A percentile compares a stretch with the other conserved stretches of the same genome.
Conservation (phyloP, 2,888 invertebrate species). For the Athalia rosae region DNA sequence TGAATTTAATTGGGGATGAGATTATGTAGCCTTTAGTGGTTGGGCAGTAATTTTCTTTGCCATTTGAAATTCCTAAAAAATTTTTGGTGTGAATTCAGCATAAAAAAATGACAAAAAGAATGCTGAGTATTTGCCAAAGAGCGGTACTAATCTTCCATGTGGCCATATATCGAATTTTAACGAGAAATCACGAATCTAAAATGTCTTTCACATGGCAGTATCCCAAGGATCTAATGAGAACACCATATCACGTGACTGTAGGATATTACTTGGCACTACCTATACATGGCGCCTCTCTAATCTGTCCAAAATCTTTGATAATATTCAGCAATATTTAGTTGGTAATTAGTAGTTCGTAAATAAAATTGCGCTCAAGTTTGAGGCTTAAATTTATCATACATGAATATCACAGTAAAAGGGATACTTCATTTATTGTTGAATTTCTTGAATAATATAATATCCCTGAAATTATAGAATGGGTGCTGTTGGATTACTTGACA, state of each 20-base stretch:
- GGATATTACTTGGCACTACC: slow-evolving; percentile 1
- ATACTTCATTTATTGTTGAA: not conserved
- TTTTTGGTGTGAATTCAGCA: slow-evolving; percentile 27
- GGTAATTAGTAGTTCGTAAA: not conserved
- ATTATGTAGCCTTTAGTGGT: not conserved
- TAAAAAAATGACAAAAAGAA: not conserved
- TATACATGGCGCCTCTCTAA: slow-evolving; percentile 28
- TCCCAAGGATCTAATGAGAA: slow-evolving; percentile 5
- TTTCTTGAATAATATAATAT: not conserved
- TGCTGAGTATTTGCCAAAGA: slow-evolving; percentile 12
- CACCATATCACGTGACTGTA: slow-evolving; percentile 38
- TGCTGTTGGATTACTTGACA: not conserved
- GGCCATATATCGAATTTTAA: not conserved
- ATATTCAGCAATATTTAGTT: slow-evolving; percentile 16
- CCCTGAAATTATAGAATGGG: not conserved
- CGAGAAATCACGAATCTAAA: not conserved
- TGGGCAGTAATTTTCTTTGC: not conserved
- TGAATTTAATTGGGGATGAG: not conserved
- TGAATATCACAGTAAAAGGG: not conserved
- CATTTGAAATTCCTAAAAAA: not conserved
- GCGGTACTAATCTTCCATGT: slow-evolving; percentile 11
- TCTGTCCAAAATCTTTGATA: slow-evolving; percentile 24
- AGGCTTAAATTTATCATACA: not conserved
- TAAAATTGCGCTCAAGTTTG: not conserved
- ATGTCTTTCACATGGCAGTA: slow-evolving; percentile 6